Evolutionary conservation across 2,113 vertebrate species (phyloP).

Genomic region (Syngnathus scovelli): DNA sequence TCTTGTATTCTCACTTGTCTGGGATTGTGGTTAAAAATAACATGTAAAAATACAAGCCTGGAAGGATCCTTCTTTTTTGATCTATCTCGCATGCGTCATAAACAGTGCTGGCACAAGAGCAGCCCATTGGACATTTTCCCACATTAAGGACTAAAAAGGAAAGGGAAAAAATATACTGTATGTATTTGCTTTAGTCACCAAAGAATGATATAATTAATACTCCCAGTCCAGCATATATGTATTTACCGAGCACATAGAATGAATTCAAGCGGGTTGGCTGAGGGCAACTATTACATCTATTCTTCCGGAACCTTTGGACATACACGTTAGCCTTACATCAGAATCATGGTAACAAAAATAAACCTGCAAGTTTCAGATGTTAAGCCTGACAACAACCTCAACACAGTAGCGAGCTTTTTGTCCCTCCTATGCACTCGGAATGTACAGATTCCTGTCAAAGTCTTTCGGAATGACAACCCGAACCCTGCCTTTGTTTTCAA

Average conservation of each 20-base stretch:
- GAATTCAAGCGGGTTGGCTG: too few relatives aligned
- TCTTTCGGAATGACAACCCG: too few relatives aligned
- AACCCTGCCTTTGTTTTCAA: too few relatives aligned
- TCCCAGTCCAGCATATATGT: not conserved
- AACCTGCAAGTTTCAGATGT: not conserved
- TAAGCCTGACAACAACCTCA: too few relatives aligned
- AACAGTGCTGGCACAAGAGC: constrained; percentile 20
- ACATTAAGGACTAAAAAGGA: constrained; percentile 8
- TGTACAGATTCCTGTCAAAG: too few relatives aligned
- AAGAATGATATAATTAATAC: not conserved
- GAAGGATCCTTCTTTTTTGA: constrained; percentile 22
- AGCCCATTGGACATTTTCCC: constrained; percentile 6
- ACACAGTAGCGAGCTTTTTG: too few relatives aligned
- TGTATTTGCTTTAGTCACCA: not conserved
- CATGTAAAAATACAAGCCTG: constrained; percentile 31
- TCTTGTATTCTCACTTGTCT: constrained; percentile 35
- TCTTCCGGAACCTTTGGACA: not conserved
- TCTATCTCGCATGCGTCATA: constrained; percentile 49
- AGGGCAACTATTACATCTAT: not conserved
- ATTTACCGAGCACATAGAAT: not conserved
- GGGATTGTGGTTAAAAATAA: constrained; percentile 36
- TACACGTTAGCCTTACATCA: too few relatives aligned
- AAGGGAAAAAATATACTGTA: not conserved
- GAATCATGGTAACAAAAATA: not conserved
- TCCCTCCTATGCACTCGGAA: too few relatives aligned